A percentile compares a stretch with the other conserved stretches of the same genome.
Evolutionary conservation across 2,797 vertebrate genomes (phyloP).

Genomic region (Cirrhinus molitorella): DNA sequence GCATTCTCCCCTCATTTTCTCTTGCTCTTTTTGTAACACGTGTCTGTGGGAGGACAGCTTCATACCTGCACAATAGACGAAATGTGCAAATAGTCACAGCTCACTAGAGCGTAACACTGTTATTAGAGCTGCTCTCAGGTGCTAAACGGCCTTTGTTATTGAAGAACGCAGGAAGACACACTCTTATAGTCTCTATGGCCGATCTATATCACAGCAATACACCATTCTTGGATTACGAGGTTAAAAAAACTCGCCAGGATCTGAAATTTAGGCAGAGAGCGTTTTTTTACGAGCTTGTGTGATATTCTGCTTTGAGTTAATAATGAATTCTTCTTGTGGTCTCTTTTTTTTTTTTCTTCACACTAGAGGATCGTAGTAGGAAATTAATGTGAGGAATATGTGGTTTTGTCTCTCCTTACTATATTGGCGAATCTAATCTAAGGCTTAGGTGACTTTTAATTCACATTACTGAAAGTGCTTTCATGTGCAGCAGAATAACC

Average conservation of each 20-base stretch:
- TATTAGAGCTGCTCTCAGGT: slow-evolving; percentile 60
- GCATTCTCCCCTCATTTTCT: slow-evolving; percentile 41
- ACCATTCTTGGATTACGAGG: slow-evolving; percentile 21
- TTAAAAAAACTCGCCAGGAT: slow-evolving; percentile 15
- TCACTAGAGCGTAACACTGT: slow-evolving; percentile 52
- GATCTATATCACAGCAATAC: slow-evolving; percentile 5
- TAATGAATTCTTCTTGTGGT: slow-evolving; percentile 40
- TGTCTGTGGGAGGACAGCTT: slow-evolving; percentile 54
- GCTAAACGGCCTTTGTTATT: slow-evolving; percentile 46
- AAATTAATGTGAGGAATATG: slow-evolving; percentile 31
- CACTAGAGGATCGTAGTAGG: slow-evolving; percentile 8
- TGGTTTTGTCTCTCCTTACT: slow-evolving; percentile 25
- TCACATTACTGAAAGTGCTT: background rate
- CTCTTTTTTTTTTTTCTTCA: slow-evolving; percentile 3
- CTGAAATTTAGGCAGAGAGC: slow-evolving; percentile 25
- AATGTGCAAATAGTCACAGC: slow-evolving; percentile 54
- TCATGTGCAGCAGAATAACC: background rate
- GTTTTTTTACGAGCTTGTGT: slow-evolving; percentile 14
- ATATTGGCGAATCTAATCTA: slow-evolving; percentile 20
- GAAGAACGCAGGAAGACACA: slow-evolving; percentile 17
- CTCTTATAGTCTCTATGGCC: slow-evolving; percentile 1
- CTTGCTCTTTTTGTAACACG: slow-evolving; percentile 43
- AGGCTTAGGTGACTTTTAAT: slow-evolving; percentile 26
- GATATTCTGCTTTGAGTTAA: slow-evolving; percentile 35
- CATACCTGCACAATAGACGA: slow-evolving; percentile 49